Conservation (phyloP, 2,888 invertebrate species). For the Scotopteryx bipunctaria region DNA sequence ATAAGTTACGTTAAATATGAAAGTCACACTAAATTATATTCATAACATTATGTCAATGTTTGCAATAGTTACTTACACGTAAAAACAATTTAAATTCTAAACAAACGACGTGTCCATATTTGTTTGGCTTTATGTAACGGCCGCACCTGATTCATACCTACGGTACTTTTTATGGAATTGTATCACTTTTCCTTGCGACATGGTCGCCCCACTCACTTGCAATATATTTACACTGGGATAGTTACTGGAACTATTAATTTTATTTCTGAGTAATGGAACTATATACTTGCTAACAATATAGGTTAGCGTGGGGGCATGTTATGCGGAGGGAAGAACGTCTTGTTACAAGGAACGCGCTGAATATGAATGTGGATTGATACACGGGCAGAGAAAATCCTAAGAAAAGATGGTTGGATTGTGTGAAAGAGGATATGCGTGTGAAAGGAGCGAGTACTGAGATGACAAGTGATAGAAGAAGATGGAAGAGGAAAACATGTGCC, state of each 20-base stretch:
- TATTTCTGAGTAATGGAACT: not conserved
- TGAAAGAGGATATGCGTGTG: no score
- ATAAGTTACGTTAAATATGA: no score
- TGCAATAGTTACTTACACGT: constrained; percentile 11
- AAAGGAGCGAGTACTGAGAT: no score
- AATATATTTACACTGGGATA: not conserved
- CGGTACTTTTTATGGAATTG: constrained; percentile 29
- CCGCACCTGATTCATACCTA: constrained; percentile 17
- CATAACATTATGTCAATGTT: constrained; percentile 6
- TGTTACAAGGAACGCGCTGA: no score
- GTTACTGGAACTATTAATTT: constrained; percentile 5
- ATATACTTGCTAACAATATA: no score
- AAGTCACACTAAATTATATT: not conserved
- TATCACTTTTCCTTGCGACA: constrained; percentile 45
- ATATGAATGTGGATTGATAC: no score
- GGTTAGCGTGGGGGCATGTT: no score
- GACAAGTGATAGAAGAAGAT: no score
- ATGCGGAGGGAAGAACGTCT: no score
- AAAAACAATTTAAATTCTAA: constrained; percentile 24
- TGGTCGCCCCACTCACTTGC: constrained; percentile 42
- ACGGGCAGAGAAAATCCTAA: no score
- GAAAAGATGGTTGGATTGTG: no score
- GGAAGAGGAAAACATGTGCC: no score
- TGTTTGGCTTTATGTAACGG: constrained; percentile 24
- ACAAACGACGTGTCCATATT: constrained; percentile 29